These are phyloP conservation scores for Lathamus discolor DNA, from an alignment of 2,113 vertebrate genomes.

Conservation along the genomic window DNA sequence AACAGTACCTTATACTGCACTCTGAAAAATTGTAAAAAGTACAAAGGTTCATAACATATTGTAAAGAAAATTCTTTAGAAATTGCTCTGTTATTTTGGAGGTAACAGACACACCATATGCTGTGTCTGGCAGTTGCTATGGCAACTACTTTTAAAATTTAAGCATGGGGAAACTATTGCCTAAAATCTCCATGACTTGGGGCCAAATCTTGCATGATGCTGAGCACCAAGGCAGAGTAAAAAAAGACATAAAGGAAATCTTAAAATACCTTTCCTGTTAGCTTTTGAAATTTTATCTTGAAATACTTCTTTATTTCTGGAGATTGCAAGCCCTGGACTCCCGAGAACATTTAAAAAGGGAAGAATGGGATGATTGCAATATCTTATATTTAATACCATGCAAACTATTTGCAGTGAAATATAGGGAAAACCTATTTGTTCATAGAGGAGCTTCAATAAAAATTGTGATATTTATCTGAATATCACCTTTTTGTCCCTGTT, in stretches of 20 bases:
- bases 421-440: not conserved
- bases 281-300: constrained; percentile 46
- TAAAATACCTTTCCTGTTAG: constrained; percentile 44
- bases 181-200: constrained; percentile 78
- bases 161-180: constrained; percentile 78
- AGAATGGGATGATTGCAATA: not conserved
- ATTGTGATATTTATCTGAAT: not conserved
- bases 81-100: constrained; percentile 81
- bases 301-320: not conserved
- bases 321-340: not conserved
- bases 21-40: constrained; percentile 76
- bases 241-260: constrained; percentile 58
- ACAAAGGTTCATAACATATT: constrained; percentile 83
- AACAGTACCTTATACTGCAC: constrained; percentile 73
- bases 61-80: constrained; percentile 82
- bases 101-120: constrained; percentile 86
- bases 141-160: constrained; percentile 82
- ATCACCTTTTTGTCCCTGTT: not conserved
- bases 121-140: constrained; percentile 83
- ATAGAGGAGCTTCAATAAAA: not conserved
- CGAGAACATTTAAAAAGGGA: not conserved
- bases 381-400: not conserved
- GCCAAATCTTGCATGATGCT: constrained; percentile 59
- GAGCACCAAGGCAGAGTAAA: constrained; percentile 11
- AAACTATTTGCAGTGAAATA: not conserved